Base-by-base conservation (phyloP, 1,140 invertebrate genomes). In the Hirudo medicinalis region DNA sequence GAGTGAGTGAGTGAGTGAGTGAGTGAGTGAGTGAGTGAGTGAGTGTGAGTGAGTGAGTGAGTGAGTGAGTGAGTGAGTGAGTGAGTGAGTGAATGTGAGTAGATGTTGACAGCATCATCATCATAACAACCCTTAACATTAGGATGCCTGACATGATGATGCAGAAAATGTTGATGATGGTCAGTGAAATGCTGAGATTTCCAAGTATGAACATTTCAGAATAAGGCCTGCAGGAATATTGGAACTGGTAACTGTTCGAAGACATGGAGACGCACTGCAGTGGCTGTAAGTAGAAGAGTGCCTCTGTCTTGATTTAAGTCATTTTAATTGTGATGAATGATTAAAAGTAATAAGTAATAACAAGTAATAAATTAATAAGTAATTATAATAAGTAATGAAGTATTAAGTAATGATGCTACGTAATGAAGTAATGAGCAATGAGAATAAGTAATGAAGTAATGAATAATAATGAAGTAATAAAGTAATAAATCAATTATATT, bases 11-110 rank as follows among this genome's bases (percentile, higher is more conserved):
- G 67, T 68, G 67, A 68, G 67, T 68, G 67, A 68, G 67, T 68
- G 67, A 68, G 27, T 32, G 67, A 68, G 67, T 25, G 57, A 71
- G 67, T 71, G 57, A 71, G 70, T 71, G 70, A 71, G 70, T 71
- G 25, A 29, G 67, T 69, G 69, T 70, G 69, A 67, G 63, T 67
- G 71, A 68, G 70, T 71, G 25, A 29, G 67, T 69, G 60, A 15
- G 69, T 70, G 69, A 67, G 63, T 67, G 71, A 68, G 67, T 72
- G 57, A 72, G 71, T 72, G 71, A 72, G 71, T 72, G 71, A 72
- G 69, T 72, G 71, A 72, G 19, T 72, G 71, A 72, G 71, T 72
- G 22, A 72, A 55, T 71, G 19, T 63, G 20, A n/a, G n/a, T n/a
- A n/a, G n/a, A n/a, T n/a, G n/a, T n/a, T n/a, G n/a, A n/a, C n/a